Evolutionary conservation across 1,140 invertebrate genomes (phyloP).

Genomic region (Halesus radiatus): DNA sequence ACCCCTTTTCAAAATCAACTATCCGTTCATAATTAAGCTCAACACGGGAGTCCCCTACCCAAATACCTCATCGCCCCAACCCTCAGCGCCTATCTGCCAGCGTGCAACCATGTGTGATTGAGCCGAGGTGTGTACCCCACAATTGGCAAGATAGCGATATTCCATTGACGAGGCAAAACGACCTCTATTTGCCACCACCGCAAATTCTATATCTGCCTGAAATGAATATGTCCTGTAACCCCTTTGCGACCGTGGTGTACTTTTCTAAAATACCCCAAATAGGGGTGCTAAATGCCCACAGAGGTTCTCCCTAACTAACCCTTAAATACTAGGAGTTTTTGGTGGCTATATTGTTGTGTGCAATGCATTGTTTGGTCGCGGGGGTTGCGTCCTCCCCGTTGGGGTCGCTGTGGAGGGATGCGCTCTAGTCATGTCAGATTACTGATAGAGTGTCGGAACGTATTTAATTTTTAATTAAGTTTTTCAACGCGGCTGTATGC

Average conservation of each 20-base stretch:
- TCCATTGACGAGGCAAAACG: neutral
- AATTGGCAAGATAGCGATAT: conserved; percentile 48
- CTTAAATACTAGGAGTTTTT: conserved; percentile 57
- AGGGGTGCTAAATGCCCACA: conserved; percentile 58
- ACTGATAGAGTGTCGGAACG: conserved; percentile 42
- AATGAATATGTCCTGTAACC: conserved; percentile 13
- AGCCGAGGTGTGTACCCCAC: conserved; percentile 47
- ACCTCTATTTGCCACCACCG: neutral
- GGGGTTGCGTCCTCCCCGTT: conserved; percentile 28
- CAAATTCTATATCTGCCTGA: neutral
- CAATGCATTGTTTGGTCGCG: conserved; percentile 40
- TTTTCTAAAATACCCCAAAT: conserved; percentile 40
- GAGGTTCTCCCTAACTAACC: conserved; percentile 56
- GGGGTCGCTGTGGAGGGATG: conserved; percentile 43
- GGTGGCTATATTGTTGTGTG: conserved; percentile 56
- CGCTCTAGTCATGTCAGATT: conserved; percentile 48
- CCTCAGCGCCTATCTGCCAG: conserved; percentile 16
- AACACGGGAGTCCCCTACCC: conserved; percentile 43
- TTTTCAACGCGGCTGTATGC: conserved; percentile 22
- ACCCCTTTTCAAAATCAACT: conserved; percentile 57
- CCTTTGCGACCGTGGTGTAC: conserved; percentile 31
- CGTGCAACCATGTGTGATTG: conserved; percentile 56
- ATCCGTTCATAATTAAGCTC: conserved; percentile 58
- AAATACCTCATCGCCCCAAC: conserved; percentile 31
- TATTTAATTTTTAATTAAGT: conserved; percentile 52